A percentile compares a stretch with the other conserved stretches of the same genome.
Conservation (phyloP, 2,888 invertebrate species). For the Drosophila mimetica region DNA sequence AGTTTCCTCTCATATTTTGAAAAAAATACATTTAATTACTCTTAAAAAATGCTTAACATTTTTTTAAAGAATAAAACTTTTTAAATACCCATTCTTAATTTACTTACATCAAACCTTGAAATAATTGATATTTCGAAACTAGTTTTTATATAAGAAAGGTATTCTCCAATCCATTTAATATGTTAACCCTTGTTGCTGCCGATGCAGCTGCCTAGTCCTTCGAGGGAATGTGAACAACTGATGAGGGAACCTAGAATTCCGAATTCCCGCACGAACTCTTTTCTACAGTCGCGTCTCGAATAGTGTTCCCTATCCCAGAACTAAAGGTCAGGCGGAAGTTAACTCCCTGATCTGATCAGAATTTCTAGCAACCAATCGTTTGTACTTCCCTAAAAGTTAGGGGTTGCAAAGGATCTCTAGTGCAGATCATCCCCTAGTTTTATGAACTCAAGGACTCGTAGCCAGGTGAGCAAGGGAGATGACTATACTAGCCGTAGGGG, state of each 20-base stretch:
- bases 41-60: no score
- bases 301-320: constrained; percentile 19
- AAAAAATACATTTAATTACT: no score
- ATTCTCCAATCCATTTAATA: background rate
- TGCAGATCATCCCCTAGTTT: constrained; percentile 53
- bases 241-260: constrained; percentile 7
- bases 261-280: background rate
- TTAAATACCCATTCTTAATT: background rate
- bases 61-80: background rate
- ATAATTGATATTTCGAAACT: background rate
- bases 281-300: constrained; percentile 59
- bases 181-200: background rate
- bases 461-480: constrained; percentile 3
- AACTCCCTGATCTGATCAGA: constrained; percentile 72
- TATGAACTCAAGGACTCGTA: background rate
- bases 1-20: no score
- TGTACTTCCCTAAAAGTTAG: background rate
- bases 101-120: background rate
- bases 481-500: constrained; percentile 8
- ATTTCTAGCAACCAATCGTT: constrained; percentile 49
- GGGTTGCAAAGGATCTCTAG: constrained; percentile 59
- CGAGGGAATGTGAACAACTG: constrained; percentile 54
- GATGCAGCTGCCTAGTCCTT: constrained; percentile 17
- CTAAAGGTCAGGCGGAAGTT: constrained; percentile 58
- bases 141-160: background rate